phyloP scores from a whole-genome alignment of 2,113 vertebrate genomes.

The Boleophthalmus pectinirostris region DNA sequence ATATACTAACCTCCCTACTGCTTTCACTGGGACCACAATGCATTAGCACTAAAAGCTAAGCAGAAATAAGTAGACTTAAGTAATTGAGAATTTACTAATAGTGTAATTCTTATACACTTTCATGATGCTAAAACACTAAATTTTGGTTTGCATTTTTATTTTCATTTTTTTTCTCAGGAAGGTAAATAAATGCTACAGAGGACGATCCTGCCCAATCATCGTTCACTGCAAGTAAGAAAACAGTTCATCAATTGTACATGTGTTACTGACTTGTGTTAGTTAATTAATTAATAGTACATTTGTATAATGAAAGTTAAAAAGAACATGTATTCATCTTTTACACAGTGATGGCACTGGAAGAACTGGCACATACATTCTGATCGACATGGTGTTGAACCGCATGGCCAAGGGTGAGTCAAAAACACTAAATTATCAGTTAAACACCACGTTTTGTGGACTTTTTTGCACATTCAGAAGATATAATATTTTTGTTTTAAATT shows the following conservation, averaged over 20 bases:
- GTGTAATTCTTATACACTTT: slow-evolving; percentile 1
- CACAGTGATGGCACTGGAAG: slow-evolving; percentile 89
- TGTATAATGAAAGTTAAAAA: background rate
- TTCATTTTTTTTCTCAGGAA: slow-evolving; percentile 85
- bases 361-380: slow-evolving; percentile 92
- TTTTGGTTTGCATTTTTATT: slow-evolving; percentile 30
- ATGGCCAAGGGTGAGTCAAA: slow-evolving; percentile 92
- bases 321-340: slow-evolving; percentile 31
- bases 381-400: slow-evolving; percentile 98
- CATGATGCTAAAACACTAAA: background rate
- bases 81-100: background rate
- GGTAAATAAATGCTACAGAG: slow-evolving; percentile 98
- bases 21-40: slow-evolving; percentile 9
- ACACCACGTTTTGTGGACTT: too few species aligned
- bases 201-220: slow-evolving; percentile 96
- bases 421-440: background rate
- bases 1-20: slow-evolving; percentile 6
- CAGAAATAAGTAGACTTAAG: background rate
- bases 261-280: background rate
- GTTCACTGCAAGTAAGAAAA: slow-evolving; percentile 95
- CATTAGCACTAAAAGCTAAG: background rate
- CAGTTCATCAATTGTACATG: background rate
- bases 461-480: too few species aligned
- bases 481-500: too few species aligned
- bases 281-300: background rate